Evolutionary conservation across 2,113 vertebrate species (phyloP).

Genomic region (Rhabdomys dilectus): DNA sequence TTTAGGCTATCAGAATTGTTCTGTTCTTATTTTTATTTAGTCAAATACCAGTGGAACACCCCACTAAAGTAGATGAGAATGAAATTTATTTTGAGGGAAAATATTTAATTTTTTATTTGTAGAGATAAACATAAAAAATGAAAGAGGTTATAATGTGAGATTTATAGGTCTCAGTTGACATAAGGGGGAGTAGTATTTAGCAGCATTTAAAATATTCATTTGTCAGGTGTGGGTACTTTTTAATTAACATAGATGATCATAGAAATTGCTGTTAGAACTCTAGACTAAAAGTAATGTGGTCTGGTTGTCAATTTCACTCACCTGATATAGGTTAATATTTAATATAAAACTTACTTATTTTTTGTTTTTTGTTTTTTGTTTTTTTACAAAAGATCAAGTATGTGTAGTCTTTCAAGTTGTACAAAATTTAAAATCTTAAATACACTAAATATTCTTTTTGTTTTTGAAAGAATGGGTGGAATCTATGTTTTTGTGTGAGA

Average conservation of each 20-base stretch:
- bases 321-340: slow-evolving; percentile 14
- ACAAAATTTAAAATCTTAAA: neutral
- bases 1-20: neutral
- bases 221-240: neutral
- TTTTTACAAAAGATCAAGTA: neutral
- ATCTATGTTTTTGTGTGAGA: neutral
- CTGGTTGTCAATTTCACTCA: neutral
- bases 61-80: neutral
- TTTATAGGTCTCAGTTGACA: neutral
- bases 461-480: neutral
- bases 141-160: neutral
- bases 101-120: slow-evolving; percentile 33
- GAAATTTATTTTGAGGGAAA: neutral
- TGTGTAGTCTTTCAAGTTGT: neutral
- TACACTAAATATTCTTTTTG: neutral
- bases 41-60: neutral
- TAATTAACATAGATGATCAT: neutral
- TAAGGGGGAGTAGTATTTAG: neutral
- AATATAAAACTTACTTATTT: neutral
- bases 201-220: neutral
- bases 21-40: neutral
- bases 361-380: no score
- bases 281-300: neutral
- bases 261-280: neutral
- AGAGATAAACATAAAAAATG: neutral